Evolutionary conservation across 2,113 vertebrate species (phyloP), one percentile per base, ranked within the genome.

Genomic region (Oreochromis aureus): DNA sequence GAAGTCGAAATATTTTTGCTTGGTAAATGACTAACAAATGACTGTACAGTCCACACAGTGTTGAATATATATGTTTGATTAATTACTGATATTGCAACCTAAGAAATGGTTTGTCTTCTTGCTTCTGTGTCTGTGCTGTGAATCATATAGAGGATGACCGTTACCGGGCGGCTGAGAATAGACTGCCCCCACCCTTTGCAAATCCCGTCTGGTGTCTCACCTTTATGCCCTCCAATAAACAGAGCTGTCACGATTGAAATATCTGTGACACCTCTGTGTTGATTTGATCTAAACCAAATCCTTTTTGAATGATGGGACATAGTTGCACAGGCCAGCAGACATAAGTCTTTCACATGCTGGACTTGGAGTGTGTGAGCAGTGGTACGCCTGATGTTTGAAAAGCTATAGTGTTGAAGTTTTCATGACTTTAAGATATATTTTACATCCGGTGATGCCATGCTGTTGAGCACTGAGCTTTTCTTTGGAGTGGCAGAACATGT

Each of bases 171-270:
- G 87, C 90, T 91, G 91, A 90, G 91, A 95, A 93, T 93, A 94
- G 87, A 86, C 81, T 2, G 24, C 85, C 85, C 19, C 27, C 54
- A 24, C 41, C 82, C 80, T 54, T 44, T 41, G 34, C 66, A 92
- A 82, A 90, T 83, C 87, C 82, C 10, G 69, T 90, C 86, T 94
- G 81, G 44, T 85, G 71, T 89, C 84, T 90, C 88, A 90, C 91
- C 91, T 94, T 83, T 86, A 66, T 90, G 91, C 59, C 92, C 93
- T 91, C 91, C 76, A 89, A 92, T 93, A 95, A 90, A 92, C 86
- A 91, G 88, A 91, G 84, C 89, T 92, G 91, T 91, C 89, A 92
- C 58, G 87, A 81, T 18, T 86, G 84, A 89, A 86, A 59, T 93
- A 90, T 93, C 86, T 86, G 85, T 44, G 88, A 89, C 83, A 89